Conservation (phyloP, 2,797 vertebrate species). For the Diplodus puntazzo region DNA sequence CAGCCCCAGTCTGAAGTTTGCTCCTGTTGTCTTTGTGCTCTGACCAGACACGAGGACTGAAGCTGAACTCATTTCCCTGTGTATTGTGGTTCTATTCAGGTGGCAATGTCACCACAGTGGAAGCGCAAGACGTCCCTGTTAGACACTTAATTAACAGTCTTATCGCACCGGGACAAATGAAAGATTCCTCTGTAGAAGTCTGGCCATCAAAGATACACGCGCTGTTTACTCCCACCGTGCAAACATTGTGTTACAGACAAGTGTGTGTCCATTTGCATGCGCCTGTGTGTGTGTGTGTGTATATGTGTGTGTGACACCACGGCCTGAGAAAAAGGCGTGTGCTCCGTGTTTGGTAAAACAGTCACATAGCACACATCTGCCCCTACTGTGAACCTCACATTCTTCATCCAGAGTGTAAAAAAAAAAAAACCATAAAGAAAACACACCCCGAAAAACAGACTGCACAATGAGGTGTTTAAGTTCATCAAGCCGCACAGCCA, state of each 20-base stretch:
- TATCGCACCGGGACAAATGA: constrained; percentile 72
- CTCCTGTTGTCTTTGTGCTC: no score
- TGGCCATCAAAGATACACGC: constrained; percentile 72
- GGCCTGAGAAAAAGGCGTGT: constrained; percentile 33
- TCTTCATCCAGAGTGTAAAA: constrained; percentile 41
- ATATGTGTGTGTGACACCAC: constrained; percentile 5
- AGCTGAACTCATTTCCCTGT: constrained; percentile 42
- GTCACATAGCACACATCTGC: constrained; percentile 73
- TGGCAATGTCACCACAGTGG: constrained; percentile 56
- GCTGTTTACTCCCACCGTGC: constrained; percentile 40
- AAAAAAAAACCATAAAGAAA: constrained; percentile 45
- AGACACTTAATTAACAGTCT: constrained; percentile 80
- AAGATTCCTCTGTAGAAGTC: constrained; percentile 67
- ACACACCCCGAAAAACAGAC: constrained; percentile 54
- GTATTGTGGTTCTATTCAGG: constrained; percentile 60
- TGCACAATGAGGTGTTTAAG: constrained; percentile 85
- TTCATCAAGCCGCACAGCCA: constrained; percentile 76
- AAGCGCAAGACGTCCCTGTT: constrained; percentile 62
- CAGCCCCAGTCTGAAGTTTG: no score
- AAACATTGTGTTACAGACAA: constrained; percentile 46
- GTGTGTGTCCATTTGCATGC: constrained; percentile 39
- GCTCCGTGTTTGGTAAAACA: constrained; percentile 61
- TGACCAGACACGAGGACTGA: constrained; percentile 24
- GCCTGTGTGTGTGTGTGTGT: constrained; percentile 17
- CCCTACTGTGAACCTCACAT: constrained; percentile 49